A percentile compares a stretch with the other conserved stretches of the same genome.
Conservation (phyloP, 2,888 invertebrate species). For the Drosophila hamatofila region DNA sequence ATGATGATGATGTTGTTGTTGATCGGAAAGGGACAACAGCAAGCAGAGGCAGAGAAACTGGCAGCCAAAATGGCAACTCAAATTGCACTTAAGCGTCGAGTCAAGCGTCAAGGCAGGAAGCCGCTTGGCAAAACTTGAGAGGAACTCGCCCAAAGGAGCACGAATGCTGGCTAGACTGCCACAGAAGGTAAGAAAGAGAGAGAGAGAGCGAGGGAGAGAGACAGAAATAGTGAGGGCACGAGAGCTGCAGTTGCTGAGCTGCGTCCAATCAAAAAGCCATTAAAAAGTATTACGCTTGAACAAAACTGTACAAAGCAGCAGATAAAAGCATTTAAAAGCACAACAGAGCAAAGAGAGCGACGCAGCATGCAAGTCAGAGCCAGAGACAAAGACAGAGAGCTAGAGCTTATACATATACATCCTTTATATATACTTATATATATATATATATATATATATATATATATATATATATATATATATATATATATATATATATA, state of each 20-base stretch:
- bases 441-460: not conserved
- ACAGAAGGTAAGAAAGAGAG: not conserved
- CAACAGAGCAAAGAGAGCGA: slow-evolving; percentile 12
- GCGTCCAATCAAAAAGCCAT: slow-evolving; percentile 84
- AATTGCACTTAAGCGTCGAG: slow-evolving; percentile 77
- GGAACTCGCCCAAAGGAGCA: slow-evolving; percentile 38
- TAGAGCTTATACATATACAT: not conserved
- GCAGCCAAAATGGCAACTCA: slow-evolving; percentile 73
- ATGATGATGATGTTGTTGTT: slow-evolving; percentile 3
- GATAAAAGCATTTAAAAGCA: slow-evolving; percentile 60
- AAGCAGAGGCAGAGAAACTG: slow-evolving; percentile 8
- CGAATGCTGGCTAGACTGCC: slow-evolving; percentile 1
- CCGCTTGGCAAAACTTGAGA: slow-evolving; percentile 67
- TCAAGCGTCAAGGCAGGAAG: slow-evolving; percentile 74
- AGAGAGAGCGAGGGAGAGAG: too few relatives aligned
- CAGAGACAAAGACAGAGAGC: not conserved
- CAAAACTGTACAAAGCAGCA: slow-evolving; percentile 80
- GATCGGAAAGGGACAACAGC: slow-evolving; percentile 20
- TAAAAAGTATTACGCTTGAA: slow-evolving; percentile 84
- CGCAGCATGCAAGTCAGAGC: slow-evolving; percentile 3
- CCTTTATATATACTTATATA: not conserved
- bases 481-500: not conserved
- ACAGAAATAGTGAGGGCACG: not conserved
- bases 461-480: not conserved
- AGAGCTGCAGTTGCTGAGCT: slow-evolving; percentile 54